These are phyloP conservation scores for Spatulosminthurus flaviceps DNA, from an alignment of 2,888 invertebrate species.

Conservation along the genomic window DNA sequence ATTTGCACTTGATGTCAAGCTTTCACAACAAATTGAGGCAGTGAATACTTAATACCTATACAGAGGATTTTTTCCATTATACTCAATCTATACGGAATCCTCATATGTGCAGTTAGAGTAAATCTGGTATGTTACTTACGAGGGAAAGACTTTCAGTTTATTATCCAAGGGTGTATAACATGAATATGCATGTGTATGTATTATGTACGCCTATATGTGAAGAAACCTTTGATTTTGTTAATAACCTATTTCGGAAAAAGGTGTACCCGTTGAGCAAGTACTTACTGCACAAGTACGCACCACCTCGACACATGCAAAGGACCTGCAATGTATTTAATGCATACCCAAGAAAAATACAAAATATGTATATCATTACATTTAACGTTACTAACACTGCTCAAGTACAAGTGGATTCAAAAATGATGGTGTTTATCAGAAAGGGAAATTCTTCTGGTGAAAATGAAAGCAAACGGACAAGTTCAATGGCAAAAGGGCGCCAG, in stretches of 20 bases:
- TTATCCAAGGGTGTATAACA: neutral
- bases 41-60: neutral
- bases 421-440: neutral
- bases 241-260: slow-evolving; percentile 13
- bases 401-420: neutral
- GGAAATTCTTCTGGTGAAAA: neutral
- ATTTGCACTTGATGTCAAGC: neutral
- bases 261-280: slow-evolving; percentile 4
- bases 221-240: neutral
- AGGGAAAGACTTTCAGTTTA: neutral
- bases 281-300: neutral
- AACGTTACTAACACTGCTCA: neutral
- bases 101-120: too few species aligned
- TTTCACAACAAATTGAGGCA: neutral
- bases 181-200: too few species aligned
- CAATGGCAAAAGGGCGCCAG: neutral
- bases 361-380: neutral
- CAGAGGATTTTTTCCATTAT: too few species aligned
- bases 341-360: neutral
- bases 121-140: neutral
- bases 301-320: neutral
- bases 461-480: slow-evolving; percentile 4
- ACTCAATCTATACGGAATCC: too few species aligned
- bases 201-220: too few species aligned
- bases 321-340: neutral